Percentiles rank a stretch among this genome's conserved stretches.
Evolutionary conservation across 2,888 invertebrate genomes (phyloP).

Genomic region (Diploptera punctata): DNA sequence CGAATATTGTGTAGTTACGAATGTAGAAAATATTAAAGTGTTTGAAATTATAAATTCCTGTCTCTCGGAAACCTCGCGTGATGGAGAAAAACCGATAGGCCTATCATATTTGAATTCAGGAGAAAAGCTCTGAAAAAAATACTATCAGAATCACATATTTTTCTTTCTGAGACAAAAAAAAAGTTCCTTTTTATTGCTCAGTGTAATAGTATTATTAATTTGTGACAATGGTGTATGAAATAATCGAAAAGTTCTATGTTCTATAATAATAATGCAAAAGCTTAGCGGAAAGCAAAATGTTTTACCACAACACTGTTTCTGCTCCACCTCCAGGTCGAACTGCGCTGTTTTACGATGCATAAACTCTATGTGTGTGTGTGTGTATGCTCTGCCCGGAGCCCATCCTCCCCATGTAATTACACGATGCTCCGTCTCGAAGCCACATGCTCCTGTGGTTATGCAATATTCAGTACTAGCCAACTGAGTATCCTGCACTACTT

Average conservation of each 20-base stretch:
- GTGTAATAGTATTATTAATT: too few relatives aligned
- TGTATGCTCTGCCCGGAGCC: background rate
- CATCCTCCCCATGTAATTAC: slow-evolving; percentile 8
- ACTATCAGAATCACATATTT: too few relatives aligned
- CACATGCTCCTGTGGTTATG: slow-evolving; percentile 28
- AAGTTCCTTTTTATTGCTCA: too few relatives aligned
- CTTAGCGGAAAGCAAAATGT: slow-evolving; percentile 13
- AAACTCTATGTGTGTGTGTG: background rate
- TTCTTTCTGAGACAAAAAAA: too few relatives aligned
- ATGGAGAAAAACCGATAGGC: too few relatives aligned
- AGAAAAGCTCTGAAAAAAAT: too few relatives aligned
- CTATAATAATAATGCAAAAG: slow-evolving; percentile 3
- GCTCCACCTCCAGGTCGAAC: slow-evolving; percentile 1
- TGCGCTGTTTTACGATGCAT: slow-evolving; percentile 5
- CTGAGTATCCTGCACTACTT: background rate
- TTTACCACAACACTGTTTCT: slow-evolving; percentile 2
- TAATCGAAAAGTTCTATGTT: background rate
- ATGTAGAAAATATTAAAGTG: too few relatives aligned
- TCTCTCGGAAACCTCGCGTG: too few relatives aligned
- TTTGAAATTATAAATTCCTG: too few relatives aligned
- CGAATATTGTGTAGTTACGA: too few relatives aligned
- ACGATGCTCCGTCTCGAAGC: slow-evolving; percentile 19
- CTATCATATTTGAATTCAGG: too few relatives aligned
- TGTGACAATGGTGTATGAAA: too few relatives aligned
- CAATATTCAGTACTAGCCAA: slow-evolving; percentile 21